Base-by-base conservation (phyloP, 2,113 vertebrate species). In the Oreochromis spilurus region DNA sequence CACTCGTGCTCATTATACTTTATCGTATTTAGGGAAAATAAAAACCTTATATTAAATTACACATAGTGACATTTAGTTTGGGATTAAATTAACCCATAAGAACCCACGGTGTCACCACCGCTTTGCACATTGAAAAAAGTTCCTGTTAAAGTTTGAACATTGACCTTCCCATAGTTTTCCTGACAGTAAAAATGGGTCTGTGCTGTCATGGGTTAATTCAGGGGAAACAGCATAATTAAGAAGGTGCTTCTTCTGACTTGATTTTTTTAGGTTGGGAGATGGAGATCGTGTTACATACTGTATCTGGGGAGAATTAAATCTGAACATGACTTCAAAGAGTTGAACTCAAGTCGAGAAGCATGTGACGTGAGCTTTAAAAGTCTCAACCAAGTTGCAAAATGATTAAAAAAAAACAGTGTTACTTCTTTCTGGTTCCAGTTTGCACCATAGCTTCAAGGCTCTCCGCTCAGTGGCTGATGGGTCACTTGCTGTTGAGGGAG, bases 401-500 rank as follows among this genome's bases (percentile, higher is more conserved):
- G 45, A 50, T 52, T n/a, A 52, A 52, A 54, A 54, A 54, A 62
- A 24, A 19, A 11, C 45, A 52, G 9, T 3, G 6, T 77, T 34
- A 34, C 45, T 34, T 77, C 45, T 52, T 52, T 0, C 26, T 77
- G 45, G 52, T 77, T 52, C 17, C 45, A 52, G 26, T 52, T 77
- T 34, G 26, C 72, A 52, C 45, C 72, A 77, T 77, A 52, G 24
- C 26, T 77, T 77, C 72, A 52, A 77, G 17, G 17, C 45, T 52
- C 16, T 16, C 13, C 4, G 6, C 4, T n/a, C 11, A 9, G 14
- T 5, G 31, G 93, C 93, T 87, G 95, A 79, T 12, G 36, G 58
- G 50, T 72, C 58, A 16, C 81, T 84, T 45, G 4, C 57, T 26
- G 48, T 9, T 17, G 50, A 55, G 96, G 93, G 95, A 96, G 96